Evolutionary conservation across 1,140 invertebrate genomes (phyloP).

Genomic region (Spodoptera frugiperda): DNA sequence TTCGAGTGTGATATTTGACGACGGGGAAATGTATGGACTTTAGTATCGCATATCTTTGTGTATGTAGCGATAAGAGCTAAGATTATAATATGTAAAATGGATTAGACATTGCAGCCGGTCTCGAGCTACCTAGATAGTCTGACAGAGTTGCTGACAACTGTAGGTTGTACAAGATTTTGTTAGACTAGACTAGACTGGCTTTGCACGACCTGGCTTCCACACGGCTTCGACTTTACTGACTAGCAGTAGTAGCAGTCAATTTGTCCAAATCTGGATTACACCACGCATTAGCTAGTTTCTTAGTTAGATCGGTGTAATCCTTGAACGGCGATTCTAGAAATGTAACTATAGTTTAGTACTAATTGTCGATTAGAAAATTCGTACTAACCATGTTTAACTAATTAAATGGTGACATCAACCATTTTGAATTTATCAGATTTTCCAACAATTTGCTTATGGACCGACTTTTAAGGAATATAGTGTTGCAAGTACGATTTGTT

Average conservation of each 20-base stretch:
- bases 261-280: slow-evolving; percentile 15
- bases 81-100: slow-evolving; percentile 27
- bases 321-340: slow-evolving; percentile 24
- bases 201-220: background rate
- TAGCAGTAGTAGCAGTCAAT: slow-evolving; percentile 15
- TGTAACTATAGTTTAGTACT: slow-evolving; percentile 58
- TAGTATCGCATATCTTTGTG: slow-evolving; percentile 33
- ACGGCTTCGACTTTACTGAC: slow-evolving; percentile 9
- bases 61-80: slow-evolving; percentile 24
- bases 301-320: slow-evolving; percentile 29
- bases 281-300: background rate
- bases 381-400: slow-evolving; percentile 58
- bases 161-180: too few species aligned
- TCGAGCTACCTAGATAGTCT: background rate
- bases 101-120: slow-evolving; percentile 11
- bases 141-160: too few species aligned
- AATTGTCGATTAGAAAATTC: slow-evolving; percentile 65
- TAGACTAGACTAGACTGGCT: too few species aligned
- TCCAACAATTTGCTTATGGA: slow-evolving; percentile 31
- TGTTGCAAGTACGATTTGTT: background rate
- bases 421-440: slow-evolving; percentile 17
- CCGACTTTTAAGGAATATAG: slow-evolving; percentile 23
- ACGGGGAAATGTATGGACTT: slow-evolving; percentile 26
- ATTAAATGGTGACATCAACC: slow-evolving; percentile 12
- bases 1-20: slow-evolving; percentile 36